Base-by-base conservation (phyloP, 2,113 vertebrate genomes). In the Panthera tigris region DNA sequence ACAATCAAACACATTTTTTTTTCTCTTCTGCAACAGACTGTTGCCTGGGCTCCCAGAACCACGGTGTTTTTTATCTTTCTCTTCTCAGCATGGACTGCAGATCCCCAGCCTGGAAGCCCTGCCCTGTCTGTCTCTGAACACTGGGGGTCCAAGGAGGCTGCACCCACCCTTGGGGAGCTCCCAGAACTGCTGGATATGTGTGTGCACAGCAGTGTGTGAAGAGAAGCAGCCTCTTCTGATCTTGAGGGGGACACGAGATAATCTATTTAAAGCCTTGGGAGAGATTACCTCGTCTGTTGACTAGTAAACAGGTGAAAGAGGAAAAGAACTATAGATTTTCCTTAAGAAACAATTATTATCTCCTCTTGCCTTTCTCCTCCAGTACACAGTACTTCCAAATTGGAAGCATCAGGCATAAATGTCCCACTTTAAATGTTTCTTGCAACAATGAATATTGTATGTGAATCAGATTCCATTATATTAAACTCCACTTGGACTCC, bases 391-490 rank as follows among this genome's bases (percentile, higher is more conserved):
- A 36, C 73, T 11, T 68, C 68, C 73, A 69, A 90, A 94, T 87
- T 91, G 69, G 57, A 98, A 96, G 50, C 57, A 57, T 50, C 65
- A 16, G 11, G 3, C 96, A 4, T 93, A 95, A 97, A 97, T 93
- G 93, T 81, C 91, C 45, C 5, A 41, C 89, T 96, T 97, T 94
- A 96, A 82, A 94, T 91, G 88, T 84, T 97, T 94, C 81, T 61
- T 91, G 27, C 88, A 90, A 82, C 41, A 85, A 15, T 80, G 68
- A 95, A n/a, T 89, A 82, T 93, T 82, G 80, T 81, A 50, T 48
- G 94, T 95, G 92, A 91, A 89, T 88, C 33, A 89, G n/a, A 92
- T 96, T 92, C 90, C 25, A 82, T 91, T 76, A 90, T 84, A 87
- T 88, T 68, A 87, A 96, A 88, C 55, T 96, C 82, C 5, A 84